Evolutionary conservation across 2,888 invertebrate species (phyloP).

Genomic region (Parnassius smintheus): DNA sequence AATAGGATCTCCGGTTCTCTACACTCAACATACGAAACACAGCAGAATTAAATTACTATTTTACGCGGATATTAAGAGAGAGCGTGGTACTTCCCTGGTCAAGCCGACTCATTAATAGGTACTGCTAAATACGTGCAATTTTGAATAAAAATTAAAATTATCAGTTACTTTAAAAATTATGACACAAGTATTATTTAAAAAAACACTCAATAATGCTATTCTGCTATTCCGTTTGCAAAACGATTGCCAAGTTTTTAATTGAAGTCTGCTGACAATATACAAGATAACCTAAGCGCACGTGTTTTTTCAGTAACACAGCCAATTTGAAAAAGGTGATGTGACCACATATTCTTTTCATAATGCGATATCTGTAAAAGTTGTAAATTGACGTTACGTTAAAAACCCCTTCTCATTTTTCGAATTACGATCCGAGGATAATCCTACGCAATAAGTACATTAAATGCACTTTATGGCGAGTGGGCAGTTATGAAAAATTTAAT

Average conservation of each 20-base stretch:
- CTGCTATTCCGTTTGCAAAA: constrained; percentile 48
- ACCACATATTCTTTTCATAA: constrained; percentile 35
- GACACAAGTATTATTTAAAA: neutral
- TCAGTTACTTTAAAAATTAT: neutral
- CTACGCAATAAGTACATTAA: constrained; percentile 39
- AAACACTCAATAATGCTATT: constrained; percentile 23
- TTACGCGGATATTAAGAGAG: too few relatives aligned
- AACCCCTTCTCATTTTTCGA: constrained; percentile 8
- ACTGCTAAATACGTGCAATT: too few relatives aligned
- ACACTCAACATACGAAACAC: too few relatives aligned
- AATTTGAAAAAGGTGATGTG: constrained; percentile 50
- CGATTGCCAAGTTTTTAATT: constrained; percentile 55
- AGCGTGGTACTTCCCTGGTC: too few relatives aligned
- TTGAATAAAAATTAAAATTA: too few relatives aligned
- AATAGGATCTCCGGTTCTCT: too few relatives aligned
- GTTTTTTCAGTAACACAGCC: constrained; percentile 65
- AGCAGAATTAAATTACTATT: too few relatives aligned
- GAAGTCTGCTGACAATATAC: constrained; percentile 60
- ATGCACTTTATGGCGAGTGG: constrained; percentile 55
- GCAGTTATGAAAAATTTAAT: constrained; percentile 75
- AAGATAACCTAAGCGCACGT: constrained; percentile 63
- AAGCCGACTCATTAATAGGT: too few relatives aligned
- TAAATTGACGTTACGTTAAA: constrained; percentile 14
- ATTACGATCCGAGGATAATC: constrained; percentile 29
- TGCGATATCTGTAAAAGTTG: constrained; percentile 22